Evolutionary conservation across 2,113 vertebrate genomes (phyloP), one percentile per base, ranked within the genome.

Genomic region (Cheilinus undulatus): DNA sequence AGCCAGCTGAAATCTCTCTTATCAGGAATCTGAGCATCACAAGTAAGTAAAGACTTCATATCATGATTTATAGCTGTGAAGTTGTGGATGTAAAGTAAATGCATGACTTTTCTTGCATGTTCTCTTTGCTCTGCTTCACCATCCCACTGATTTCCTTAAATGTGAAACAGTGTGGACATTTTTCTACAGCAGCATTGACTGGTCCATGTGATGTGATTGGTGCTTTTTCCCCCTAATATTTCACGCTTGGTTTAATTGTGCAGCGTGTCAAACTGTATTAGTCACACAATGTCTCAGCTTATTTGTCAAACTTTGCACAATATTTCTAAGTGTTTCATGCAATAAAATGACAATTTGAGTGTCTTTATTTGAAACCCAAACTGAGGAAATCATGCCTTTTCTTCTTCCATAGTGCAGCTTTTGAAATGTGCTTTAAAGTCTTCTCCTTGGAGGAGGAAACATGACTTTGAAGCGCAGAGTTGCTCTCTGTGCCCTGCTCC

Each of bases 41-140:
- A 88, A 85, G 92, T 92, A 86, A 89, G 90, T 11, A 9, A 49
- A 76, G 68, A 17, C 59, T 51, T 50, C 20, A 7, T 15, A 76
- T 75, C n/a, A 56, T 43, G 6, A 15, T 15, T 42, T 42, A 6
- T 6, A 6, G 40, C 40, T 42, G n/a, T n/a, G 15, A 42, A 42
- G 40, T 42, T 42, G 40, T 3, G 3, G 40, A 19, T 15, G 13
- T 36, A 36, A 8, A 36, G 34, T 36, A 3, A n/a, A n/a, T 58
- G 27, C 26, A 36, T 24, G 22, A 30, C 7, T 68, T 67, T 46
- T 59, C 57, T 48, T 66, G n/a, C 23, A 51, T 57, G 11, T 20
- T 70, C 1, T 43, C n/a, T n/a, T n/a, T n/a, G n/a, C n/a, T n/a
- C n/a, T n/a, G n/a, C n/a, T n/a, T n/a, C n/a, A n/a, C n/a, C n/a